A percentile compares a stretch with the other conserved stretches of the same genome.
Conservation (phyloP, 2,888 invertebrate genomes). For the Diplolepis rosae region DNA sequence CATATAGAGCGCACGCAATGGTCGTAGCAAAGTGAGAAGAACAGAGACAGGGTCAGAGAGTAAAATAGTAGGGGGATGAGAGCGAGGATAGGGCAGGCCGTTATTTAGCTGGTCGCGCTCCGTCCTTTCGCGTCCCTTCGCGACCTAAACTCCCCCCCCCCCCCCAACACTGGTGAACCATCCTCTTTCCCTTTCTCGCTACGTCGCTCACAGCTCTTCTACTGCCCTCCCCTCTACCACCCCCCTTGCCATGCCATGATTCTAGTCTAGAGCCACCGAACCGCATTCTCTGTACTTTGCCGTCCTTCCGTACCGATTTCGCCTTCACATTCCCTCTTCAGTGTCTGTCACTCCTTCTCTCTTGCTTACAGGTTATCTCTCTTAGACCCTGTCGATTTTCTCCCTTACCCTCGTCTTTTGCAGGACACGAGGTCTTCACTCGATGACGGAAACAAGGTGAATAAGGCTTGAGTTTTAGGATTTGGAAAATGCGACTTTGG, state of each 20-base stretch:
- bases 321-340: constrained; percentile 23
- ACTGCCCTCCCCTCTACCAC: not conserved
- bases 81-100: constrained; percentile 50
- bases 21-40: constrained; percentile 25
- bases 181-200: constrained; percentile 33
- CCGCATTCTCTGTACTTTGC: constrained; percentile 36
- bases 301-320: constrained; percentile 25
- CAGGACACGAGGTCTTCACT: constrained; percentile 23
- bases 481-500: not conserved
- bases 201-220: constrained; percentile 44
- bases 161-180: constrained; percentile 29
- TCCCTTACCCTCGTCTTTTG: constrained; percentile 24
- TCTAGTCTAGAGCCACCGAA: constrained; percentile 35
- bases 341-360: constrained; percentile 11
- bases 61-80: constrained; percentile 55
- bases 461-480: constrained; percentile 18
- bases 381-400: constrained; percentile 14
- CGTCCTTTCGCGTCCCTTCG: constrained; percentile 44
- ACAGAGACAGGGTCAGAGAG: constrained; percentile 38
- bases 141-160: constrained; percentile 33
- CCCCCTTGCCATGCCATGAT: constrained; percentile 20
- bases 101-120: constrained; percentile 56
- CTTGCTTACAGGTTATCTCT: constrained; percentile 23
- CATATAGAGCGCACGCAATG: constrained; percentile 12
- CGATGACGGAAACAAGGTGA: constrained; percentile 26